These are phyloP conservation scores for Nephrotoma appendiculata DNA, from an alignment of 2,888 invertebrate genomes.

Conservation along the genomic window DNA sequence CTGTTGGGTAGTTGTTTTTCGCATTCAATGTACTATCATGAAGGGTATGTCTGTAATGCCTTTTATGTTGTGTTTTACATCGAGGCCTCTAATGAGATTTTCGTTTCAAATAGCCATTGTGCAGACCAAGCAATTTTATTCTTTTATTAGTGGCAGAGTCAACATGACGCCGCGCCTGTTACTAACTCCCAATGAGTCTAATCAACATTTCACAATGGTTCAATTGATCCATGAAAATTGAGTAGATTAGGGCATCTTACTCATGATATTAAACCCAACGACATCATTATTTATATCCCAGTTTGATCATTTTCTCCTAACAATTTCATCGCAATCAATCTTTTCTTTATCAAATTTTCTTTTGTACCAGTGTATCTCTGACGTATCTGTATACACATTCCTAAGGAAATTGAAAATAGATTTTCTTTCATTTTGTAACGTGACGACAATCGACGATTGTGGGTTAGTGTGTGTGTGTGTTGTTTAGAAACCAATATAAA, in stretches of 20 bases:
- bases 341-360: neutral
- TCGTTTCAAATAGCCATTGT: too few species aligned
- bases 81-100: too few species aligned
- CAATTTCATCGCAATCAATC: neutral
- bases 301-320: neutral
- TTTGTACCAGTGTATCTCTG: neutral
- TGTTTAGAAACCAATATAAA: neutral
- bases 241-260: neutral
- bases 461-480: neutral
- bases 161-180: too few species aligned
- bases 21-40: too few species aligned
- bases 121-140: too few species aligned
- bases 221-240: neutral
- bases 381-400: neutral
- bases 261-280: neutral
- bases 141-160: too few species aligned
- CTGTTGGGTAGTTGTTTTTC: too few species aligned
- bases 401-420: neutral
- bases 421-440: neutral
- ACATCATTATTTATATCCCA: neutral
- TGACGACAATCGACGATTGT: neutral
- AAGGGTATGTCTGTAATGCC: too few species aligned
- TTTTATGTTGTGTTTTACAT: too few species aligned
- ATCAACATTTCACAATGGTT: too few species aligned
- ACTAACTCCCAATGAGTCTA: too few species aligned